Evolutionary conservation across 2,888 invertebrate genomes (phyloP).

Genomic region (Mongoloraphidia duomilia): DNA sequence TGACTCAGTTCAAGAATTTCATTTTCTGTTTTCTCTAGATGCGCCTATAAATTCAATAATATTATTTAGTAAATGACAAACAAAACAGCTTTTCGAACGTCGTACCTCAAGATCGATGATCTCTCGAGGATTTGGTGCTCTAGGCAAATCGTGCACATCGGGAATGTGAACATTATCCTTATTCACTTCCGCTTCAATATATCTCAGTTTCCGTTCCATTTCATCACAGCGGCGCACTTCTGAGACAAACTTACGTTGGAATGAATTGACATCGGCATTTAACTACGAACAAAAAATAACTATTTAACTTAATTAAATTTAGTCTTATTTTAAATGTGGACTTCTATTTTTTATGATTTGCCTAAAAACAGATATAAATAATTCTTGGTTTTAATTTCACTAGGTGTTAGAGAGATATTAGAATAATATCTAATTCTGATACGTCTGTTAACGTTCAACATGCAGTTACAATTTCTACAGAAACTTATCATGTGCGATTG

Average conservation of each 20-base stretch:
- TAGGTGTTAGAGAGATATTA: too few relatives aligned
- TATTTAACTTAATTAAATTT: background rate
- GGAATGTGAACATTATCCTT: slow-evolving; percentile 71
- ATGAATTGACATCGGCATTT: slow-evolving; percentile 73
- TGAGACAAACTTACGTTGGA: slow-evolving; percentile 83
- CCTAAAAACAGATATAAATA: too few relatives aligned
- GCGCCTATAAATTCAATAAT: slow-evolving; percentile 40
- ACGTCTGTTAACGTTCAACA: too few relatives aligned
- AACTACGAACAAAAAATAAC: slow-evolving; percentile 39
- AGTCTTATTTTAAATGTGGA: too few relatives aligned
- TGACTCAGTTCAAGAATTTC: slow-evolving; percentile 87
- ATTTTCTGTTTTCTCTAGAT: slow-evolving; percentile 89
- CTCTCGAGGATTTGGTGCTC: slow-evolving; percentile 66
- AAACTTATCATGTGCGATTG: too few relatives aligned
- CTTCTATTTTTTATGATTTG: too few relatives aligned
- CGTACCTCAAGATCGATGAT: slow-evolving; percentile 78
- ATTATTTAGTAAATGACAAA: too few relatives aligned
- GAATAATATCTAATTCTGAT: too few relatives aligned
- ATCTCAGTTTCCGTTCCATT: slow-evolving; percentile 77
- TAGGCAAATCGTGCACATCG: slow-evolving; percentile 58
- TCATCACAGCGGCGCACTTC: slow-evolving; percentile 85
- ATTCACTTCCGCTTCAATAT: slow-evolving; percentile 72
- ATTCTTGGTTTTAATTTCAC: too few relatives aligned
- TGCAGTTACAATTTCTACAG: too few relatives aligned
- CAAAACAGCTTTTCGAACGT: background rate